These are phyloP conservation scores for Gyrodactylus salaris DNA, from an alignment of 1,140 invertebrate species.

Conservation along the genomic window DNA sequence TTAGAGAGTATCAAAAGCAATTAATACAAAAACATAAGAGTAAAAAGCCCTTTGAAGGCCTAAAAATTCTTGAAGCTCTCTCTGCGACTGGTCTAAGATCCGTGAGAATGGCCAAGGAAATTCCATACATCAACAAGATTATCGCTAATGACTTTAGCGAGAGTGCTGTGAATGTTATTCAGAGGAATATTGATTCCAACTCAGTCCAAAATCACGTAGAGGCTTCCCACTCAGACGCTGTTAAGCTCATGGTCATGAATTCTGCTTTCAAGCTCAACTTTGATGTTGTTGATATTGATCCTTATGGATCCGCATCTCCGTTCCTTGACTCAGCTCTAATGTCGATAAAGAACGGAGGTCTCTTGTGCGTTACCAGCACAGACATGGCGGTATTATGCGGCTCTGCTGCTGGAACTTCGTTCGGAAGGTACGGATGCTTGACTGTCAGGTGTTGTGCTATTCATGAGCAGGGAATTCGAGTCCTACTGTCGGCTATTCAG, in stretches of 20 bases:
- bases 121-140: conserved; percentile 40
- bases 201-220: conserved; percentile 30
- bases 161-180: conserved; percentile 48
- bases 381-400: conserved; percentile 88
- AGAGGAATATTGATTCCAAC: conserved; percentile 43
- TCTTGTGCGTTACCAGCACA: conserved; percentile 70
- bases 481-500: conserved; percentile 56
- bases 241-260: conserved; percentile 27
- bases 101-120: conserved; percentile 73
- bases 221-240: conserved; percentile 20
- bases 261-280: conserved; percentile 32
- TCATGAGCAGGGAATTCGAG: conserved; percentile 77
- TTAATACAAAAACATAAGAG: conserved; percentile 7
- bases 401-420: conserved; percentile 66
- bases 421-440: conserved; percentile 61
- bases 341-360: conserved; percentile 18
- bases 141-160: conserved; percentile 71
- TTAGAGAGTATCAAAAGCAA: conserved; percentile 14
- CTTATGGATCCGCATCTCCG: conserved; percentile 64
- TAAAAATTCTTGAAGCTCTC: conserved; percentile 31
- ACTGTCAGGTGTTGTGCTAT: conserved; percentile 37
- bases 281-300: conserved; percentile 70
- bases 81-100: conserved; percentile 72
- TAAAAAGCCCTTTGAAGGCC: neutral
- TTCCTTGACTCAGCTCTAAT: conserved; percentile 67